These are phyloP conservation scores for Heliothis virescens DNA, from an alignment of 1,140 invertebrate genomes.

Conservation along the genomic window DNA sequence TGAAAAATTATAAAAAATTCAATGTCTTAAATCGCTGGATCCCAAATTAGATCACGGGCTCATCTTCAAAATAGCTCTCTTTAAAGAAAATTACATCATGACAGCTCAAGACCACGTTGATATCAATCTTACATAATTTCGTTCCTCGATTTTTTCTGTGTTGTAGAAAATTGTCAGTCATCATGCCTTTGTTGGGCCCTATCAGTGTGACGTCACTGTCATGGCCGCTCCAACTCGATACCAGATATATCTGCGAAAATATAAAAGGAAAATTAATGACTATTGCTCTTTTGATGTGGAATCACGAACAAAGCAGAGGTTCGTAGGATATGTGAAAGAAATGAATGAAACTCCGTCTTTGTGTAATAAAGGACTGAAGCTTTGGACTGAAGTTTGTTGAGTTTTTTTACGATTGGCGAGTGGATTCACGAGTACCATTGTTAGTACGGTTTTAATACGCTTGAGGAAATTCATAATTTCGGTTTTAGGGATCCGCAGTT, in stretches of 20 bases:
- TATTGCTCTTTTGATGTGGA: constrained; percentile 27
- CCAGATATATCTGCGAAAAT: constrained; percentile 12
- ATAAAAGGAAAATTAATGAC: constrained; percentile 30
- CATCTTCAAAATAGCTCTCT: neutral
- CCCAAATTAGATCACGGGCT: neutral
- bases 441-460: constrained; percentile 15
- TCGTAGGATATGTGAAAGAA: neutral
- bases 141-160: constrained; percentile 6
- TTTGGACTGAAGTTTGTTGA: constrained; percentile 8
- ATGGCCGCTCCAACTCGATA: constrained; percentile 11
- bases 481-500: no score
- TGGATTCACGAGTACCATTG: constrained; percentile 11
- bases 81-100: neutral
- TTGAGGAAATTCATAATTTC: constrained; percentile 3
- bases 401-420: constrained; percentile 1
- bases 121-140: constrained; percentile 35
- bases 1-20: no score
- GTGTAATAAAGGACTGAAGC: no score
- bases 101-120: constrained; percentile 17
- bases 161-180: constrained; percentile 26
- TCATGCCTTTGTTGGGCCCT: neutral
- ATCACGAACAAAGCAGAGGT: neutral
- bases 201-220: neutral
- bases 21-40: neutral
- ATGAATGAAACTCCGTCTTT: constrained; percentile 16